Percentiles rank a stretch among this genome's conserved stretches.
phyloP scores from a whole-genome alignment of 92 coral and sea anemone species.

The Siderastrea radians region DNA sequence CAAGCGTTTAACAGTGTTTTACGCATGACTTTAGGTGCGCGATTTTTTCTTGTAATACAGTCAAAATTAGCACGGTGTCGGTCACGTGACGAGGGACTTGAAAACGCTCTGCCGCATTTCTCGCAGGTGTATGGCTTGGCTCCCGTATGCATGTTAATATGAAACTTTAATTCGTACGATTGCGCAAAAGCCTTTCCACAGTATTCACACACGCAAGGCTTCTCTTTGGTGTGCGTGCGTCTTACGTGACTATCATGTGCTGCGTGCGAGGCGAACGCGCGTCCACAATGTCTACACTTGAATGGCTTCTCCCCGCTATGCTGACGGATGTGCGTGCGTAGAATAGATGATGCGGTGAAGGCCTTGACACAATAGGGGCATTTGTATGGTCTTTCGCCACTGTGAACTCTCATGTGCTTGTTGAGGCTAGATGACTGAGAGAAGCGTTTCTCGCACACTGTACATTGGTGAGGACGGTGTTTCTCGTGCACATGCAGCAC shows the following conservation, averaged over 20 bases:
- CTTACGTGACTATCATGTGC: constrained; percentile 99
- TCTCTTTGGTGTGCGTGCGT: constrained; percentile 98
- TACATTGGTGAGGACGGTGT: constrained; percentile 96
- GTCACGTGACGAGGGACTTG: constrained; percentile 94
- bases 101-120: constrained; percentile 98
- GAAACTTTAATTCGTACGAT: constrained; percentile 97
- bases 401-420: constrained; percentile 98
- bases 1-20: constrained; percentile 42
- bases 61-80: constrained; percentile 94
- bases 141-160: constrained; percentile 99
- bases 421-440: constrained; percentile 99
- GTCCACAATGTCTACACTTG: constrained; percentile 97
- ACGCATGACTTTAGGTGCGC: constrained; percentile 90
- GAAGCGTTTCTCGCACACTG: constrained; percentile 92
- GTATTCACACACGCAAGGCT: constrained; percentile 98
- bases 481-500: constrained; percentile 97
- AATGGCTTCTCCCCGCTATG: constrained; percentile 98
- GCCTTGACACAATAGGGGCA: constrained; percentile 97
- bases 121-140: constrained; percentile 99
- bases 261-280: constrained; percentile 99
- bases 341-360: constrained; percentile 96
- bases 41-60: constrained; percentile 90
- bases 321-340: constrained; percentile 98
- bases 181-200: constrained; percentile 99
- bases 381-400: constrained; percentile 98